A percentile compares a stretch with the other conserved stretches of the same genome.
Evolutionary conservation across 2,797 vertebrate species (phyloP).

Genomic region (Lates japonicus): DNA sequence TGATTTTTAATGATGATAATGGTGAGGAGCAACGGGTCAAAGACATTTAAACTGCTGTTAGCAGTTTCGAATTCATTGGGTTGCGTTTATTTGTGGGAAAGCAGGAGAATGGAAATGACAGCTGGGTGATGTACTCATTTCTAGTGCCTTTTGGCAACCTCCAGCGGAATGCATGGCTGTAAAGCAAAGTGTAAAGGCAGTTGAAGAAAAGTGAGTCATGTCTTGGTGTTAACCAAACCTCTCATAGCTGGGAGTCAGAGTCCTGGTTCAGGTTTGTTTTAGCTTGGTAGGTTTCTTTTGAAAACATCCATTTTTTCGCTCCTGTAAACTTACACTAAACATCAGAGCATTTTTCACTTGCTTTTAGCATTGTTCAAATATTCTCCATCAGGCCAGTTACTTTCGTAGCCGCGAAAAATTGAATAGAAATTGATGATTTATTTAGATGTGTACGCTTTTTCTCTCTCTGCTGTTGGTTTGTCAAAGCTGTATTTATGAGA

Average conservation of each 20-base stretch:
- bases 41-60: conserved; percentile 34
- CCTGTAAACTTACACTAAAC: not conserved
- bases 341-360: not conserved
- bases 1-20: conserved; percentile 29
- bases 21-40: conserved; percentile 38
- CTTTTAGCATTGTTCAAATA: not conserved
- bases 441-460: not conserved
- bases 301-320: not conserved
- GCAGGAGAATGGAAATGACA: conserved; percentile 7
- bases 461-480: not conserved
- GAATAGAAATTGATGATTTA: not conserved
- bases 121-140: conserved; percentile 15
- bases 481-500: not conserved
- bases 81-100: conserved; percentile 9
- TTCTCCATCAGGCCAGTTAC: not conserved
- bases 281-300: not conserved
- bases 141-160: conserved; percentile 10
- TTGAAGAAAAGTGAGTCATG: not conserved
- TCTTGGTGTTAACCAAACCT: not conserved
- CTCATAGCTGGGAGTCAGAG: too few species aligned
- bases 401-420: not conserved
- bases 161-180: not conserved
- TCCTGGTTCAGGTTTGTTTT: not conserved
- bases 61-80: conserved; percentile 15
- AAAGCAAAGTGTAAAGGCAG: not conserved